Evolutionary conservation across 2,888 invertebrate genomes (phyloP).

Genomic region (Agrilus cyanescens): DNA sequence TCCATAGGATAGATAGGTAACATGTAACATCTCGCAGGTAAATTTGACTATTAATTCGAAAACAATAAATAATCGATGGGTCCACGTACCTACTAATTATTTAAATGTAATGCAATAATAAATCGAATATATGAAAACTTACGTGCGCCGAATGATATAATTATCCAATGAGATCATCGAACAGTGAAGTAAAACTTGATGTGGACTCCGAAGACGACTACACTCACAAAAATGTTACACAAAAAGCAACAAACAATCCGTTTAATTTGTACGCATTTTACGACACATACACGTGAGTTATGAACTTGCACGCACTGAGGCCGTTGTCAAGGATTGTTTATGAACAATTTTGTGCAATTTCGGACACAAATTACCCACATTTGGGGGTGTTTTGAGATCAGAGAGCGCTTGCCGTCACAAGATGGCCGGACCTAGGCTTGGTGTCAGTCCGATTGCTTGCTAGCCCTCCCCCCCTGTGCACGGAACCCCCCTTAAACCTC

Average conservation of each 20-base stretch:
- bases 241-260: slow-evolving; percentile 25
- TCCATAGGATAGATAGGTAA: too few species aligned
- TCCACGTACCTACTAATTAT: too few species aligned
- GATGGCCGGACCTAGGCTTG: slow-evolving; percentile 40
- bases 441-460: slow-evolving; percentile 35
- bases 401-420: slow-evolving; percentile 35
- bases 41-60: too few species aligned
- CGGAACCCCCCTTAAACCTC: slow-evolving; percentile 37
- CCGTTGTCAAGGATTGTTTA: slow-evolving; percentile 22
- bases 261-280: slow-evolving; percentile 19
- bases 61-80: too few species aligned
- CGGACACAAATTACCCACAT: slow-evolving; percentile 22
- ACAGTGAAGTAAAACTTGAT: slow-evolving; percentile 14
- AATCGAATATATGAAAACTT: slow-evolving; percentile 10
- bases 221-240: slow-evolving; percentile 32
- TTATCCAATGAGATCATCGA: slow-evolving; percentile 21
- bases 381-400: slow-evolving; percentile 31
- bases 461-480: slow-evolving; percentile 32
- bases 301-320: slow-evolving; percentile 24
- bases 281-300: slow-evolving; percentile 28
- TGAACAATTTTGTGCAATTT: slow-evolving; percentile 23
- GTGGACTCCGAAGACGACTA: slow-evolving; percentile 18
- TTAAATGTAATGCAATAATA: too few species aligned
- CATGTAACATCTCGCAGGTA: too few species aligned
- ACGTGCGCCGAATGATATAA: slow-evolving; percentile 16